These are phyloP conservation scores for Nasonovia ribisnigri DNA, from an alignment of 2,888 invertebrate genomes.

Conservation along the genomic window DNA sequence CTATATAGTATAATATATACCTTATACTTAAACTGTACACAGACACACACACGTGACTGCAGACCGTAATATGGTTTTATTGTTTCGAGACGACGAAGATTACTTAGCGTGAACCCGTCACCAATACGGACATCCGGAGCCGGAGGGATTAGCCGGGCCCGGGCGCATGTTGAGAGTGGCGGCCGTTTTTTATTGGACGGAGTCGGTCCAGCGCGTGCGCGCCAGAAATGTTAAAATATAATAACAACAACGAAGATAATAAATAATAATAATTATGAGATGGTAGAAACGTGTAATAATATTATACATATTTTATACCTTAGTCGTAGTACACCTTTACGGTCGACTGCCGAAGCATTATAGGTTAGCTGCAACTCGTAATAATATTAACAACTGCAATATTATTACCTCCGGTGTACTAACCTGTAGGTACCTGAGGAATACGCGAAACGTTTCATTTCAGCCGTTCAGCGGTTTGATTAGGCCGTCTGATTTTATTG, in stretches of 20 bases:
- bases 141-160: constrained; percentile 23
- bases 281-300: not conserved
- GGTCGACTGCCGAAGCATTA: constrained; percentile 1
- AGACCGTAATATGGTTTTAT: constrained; percentile 15
- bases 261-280: not conserved
- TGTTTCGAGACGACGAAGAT: not conserved
- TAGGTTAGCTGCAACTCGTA: not conserved
- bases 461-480: not conserved
- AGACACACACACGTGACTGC: not conserved
- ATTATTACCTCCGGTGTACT: constrained; percentile 4
- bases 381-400: not conserved
- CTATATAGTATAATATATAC: not conserved
- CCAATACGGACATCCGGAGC: constrained; percentile 49
- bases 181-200: not conserved
- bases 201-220: constrained; percentile 35
- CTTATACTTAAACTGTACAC: not conserved
- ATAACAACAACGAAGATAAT: not conserved
- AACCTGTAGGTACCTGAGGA: not conserved
- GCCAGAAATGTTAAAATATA: not conserved
- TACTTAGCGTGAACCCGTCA: constrained; percentile 21
- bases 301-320: not conserved
- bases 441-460: not conserved
- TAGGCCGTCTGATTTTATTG: not conserved
- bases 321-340: constrained; percentile 13
- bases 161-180: not conserved